Percentiles rank a stretch among this genome's conserved stretches.
These are phyloP conservation scores for Ferdinandea cuprea DNA, from an alignment of 2,888 invertebrate genomes.

Conservation along the genomic window DNA sequence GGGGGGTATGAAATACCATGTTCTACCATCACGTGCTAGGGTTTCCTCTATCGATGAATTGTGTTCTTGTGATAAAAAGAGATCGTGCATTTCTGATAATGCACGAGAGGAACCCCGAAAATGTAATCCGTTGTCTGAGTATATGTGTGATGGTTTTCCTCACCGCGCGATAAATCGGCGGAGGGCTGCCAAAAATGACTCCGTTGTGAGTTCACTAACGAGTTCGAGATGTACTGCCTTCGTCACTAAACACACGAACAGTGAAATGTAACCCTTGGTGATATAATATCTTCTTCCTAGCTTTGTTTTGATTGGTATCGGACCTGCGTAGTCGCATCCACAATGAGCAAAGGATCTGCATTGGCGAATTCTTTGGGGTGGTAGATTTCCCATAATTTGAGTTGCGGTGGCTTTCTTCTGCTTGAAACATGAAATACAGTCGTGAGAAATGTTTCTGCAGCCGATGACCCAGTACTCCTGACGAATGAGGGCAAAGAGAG, in stretches of 20 bases:
- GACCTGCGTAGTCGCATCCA: constrained; percentile 47
- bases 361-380: constrained; percentile 19
- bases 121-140: constrained; percentile 52
- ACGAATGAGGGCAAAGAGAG: constrained; percentile 5
- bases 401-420: constrained; percentile 9
- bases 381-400: constrained; percentile 32
- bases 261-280: constrained; percentile 39
- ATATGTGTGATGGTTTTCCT: constrained; percentile 47
- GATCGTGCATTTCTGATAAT: constrained; percentile 34
- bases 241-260: constrained; percentile 45
- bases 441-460: constrained; percentile 10
- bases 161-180: constrained; percentile 49
- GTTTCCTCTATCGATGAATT: constrained; percentile 22
- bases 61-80: constrained; percentile 5
- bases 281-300: neutral
- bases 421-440: neutral
- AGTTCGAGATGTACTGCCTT: constrained; percentile 41
- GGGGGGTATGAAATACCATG: constrained; percentile 61
- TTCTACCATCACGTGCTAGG: constrained; percentile 37
- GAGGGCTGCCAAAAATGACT: constrained; percentile 35
- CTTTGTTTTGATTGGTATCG: constrained; percentile 8
- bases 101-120: constrained; percentile 43
- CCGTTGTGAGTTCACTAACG: constrained; percentile 45
- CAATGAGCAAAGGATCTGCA: constrained; percentile 35
- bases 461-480: constrained; percentile 51